Conservation (phyloP, 30 jellyfish, hydroid and myxozoan genomes). For the Hydractinia symbiolongicarpus region DNA sequence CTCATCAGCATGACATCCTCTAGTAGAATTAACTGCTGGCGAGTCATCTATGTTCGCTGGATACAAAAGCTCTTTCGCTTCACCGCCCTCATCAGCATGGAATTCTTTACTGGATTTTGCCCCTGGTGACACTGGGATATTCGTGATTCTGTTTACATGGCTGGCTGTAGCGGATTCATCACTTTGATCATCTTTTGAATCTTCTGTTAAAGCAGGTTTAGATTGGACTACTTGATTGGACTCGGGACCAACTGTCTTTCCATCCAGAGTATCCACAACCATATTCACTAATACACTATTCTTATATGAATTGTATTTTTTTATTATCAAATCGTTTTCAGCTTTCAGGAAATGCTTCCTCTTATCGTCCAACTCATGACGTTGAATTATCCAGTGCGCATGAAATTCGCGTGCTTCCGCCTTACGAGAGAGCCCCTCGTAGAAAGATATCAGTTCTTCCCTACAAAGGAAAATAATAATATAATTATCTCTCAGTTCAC, state of each 20-base stretch:
- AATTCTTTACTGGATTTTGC: neutral
- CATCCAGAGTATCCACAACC: neutral
- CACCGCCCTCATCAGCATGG: conserved; percentile 28
- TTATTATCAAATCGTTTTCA: conserved; percentile 17
- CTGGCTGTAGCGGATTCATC: too few relatives aligned
- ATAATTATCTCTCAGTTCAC: neutral
- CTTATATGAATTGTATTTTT: conserved; percentile 16
- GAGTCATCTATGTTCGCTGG: conserved; percentile 23
- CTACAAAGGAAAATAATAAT: conserved; percentile 28
- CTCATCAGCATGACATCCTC: conserved; percentile 26
- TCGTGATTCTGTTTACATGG: neutral
- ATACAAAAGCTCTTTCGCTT: conserved; percentile 41
- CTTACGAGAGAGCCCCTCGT: conserved; percentile 43
- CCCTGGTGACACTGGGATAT: neutral
- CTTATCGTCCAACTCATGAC: conserved; percentile 53
- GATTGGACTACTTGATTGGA: neutral
- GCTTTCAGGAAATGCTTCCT: conserved; percentile 36
- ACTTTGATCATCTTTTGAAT: neutral
- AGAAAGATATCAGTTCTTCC: conserved; percentile 53
- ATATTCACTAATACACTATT: neutral
- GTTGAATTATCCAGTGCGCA: conserved; percentile 71
- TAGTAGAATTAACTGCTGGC: neutral
- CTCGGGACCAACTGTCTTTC: neutral
- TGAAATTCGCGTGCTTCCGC: conserved; percentile 68
- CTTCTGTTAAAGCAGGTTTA: neutral